Conservation (phyloP, 2,797 vertebrate species). For the Phataginus tricuspis region DNA sequence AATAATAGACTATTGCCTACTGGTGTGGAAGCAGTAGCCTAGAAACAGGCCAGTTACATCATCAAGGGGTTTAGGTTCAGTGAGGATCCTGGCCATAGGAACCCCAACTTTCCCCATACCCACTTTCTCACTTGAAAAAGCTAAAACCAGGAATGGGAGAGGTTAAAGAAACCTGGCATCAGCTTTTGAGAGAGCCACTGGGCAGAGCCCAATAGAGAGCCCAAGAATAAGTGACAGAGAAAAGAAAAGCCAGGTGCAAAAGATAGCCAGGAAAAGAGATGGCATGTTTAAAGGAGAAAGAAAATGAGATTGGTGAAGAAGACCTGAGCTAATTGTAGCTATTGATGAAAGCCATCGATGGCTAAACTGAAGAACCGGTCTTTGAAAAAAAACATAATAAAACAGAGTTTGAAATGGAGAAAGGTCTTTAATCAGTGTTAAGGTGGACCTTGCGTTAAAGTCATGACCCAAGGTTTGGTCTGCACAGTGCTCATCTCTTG, state of each 20-base stretch:
- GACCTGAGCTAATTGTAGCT: background rate
- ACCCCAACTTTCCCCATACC: too few species aligned
- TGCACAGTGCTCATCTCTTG: background rate
- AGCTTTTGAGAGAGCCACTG: background rate
- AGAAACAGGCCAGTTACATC: too few species aligned
- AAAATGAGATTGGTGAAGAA: background rate
- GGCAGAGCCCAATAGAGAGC: background rate
- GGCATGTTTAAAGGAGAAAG: background rate
- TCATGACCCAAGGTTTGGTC: background rate
- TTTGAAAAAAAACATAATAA: background rate
- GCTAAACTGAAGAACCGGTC: background rate
- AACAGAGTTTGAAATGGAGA: background rate
- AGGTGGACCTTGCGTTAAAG: background rate
- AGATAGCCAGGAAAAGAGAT: background rate
- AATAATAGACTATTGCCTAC: too few species aligned
- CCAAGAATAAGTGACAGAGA: background rate
- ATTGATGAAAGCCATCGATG: background rate
- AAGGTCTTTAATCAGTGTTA: background rate
- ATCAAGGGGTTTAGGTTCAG: too few species aligned
- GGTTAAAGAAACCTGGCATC: background rate
- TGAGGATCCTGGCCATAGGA: too few species aligned
- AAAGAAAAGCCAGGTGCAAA: background rate
- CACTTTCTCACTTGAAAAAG: background rate
- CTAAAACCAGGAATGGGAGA: background rate
- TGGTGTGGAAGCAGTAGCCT: too few species aligned